phyloP scores from a whole-genome alignment of 2,113 vertebrate species.

The Notechis scutatus region DNA sequence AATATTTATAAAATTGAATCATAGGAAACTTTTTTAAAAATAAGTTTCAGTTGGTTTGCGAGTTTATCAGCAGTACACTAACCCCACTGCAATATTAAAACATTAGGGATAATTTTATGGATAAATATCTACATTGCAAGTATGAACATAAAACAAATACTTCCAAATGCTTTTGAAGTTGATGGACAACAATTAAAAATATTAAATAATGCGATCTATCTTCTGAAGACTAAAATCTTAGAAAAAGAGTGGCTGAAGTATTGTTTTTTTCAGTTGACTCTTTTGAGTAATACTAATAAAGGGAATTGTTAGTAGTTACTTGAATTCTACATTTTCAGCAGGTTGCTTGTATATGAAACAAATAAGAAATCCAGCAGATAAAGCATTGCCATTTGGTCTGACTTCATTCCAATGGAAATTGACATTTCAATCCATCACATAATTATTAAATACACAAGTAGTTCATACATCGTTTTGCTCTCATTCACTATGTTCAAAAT shows the following conservation, averaged over 20 bases:
- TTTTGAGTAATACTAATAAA: background rate
- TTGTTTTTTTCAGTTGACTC: background rate
- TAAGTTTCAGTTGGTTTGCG: background rate
- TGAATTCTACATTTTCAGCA: background rate
- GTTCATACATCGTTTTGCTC: background rate
- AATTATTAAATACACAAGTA: background rate
- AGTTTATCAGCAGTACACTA: background rate
- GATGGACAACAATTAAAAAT: background rate
- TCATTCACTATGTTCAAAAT: background rate
- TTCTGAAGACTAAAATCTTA: background rate
- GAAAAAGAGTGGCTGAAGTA: background rate
- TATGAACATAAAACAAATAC: background rate
- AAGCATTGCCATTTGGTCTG: background rate
- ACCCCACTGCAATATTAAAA: background rate
- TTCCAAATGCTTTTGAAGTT: background rate
- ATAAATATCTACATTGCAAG: background rate
- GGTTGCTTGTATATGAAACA: background rate
- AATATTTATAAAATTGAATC: background rate
- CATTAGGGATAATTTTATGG: background rate
- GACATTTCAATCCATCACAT: background rate
- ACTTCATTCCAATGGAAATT: background rate
- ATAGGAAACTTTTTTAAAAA: background rate
- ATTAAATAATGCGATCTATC: background rate
- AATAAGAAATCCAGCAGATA: background rate
- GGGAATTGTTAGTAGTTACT: background rate